Percentiles rank a stretch among this genome's conserved stretches.
These are phyloP conservation scores for Apteryx mantelli DNA, from an alignment of 2,113 vertebrate species.

Conservation along the genomic window DNA sequence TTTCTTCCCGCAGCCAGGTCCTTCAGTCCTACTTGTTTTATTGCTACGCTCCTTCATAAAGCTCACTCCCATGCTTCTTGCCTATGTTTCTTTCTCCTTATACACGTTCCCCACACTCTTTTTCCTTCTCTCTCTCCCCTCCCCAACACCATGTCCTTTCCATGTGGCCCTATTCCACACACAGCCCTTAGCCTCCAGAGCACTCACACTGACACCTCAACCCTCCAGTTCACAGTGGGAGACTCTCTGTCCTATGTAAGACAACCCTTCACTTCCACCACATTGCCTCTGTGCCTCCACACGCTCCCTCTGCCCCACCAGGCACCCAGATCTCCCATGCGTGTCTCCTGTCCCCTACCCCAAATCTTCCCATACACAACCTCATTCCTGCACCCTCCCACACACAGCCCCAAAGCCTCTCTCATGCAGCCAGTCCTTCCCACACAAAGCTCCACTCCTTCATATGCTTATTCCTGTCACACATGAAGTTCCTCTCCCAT, in stretches of 20 bases:
- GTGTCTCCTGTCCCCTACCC: not conserved
- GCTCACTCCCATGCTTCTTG: not conserved
- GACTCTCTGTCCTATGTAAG: not conserved
- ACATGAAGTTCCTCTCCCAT: not conserved
- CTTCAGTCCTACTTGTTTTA: not conserved
- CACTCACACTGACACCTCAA: not conserved
- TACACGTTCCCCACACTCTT: rapidly evolving
- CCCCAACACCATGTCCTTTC: not conserved
- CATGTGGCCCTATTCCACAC: not conserved
- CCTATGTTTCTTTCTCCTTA: not conserved
- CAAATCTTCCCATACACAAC: not conserved
- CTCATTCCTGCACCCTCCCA: not conserved
- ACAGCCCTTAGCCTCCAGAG: not conserved
- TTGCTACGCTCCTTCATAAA: not conserved
- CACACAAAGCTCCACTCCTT: not conserved
- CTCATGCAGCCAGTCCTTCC: not conserved
- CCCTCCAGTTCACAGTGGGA: not conserved
- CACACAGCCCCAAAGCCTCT: not conserved
- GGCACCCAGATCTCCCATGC: not conserved
- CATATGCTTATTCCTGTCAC: rapidly evolving
- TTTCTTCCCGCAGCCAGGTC: not conserved
- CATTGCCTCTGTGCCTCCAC: not conserved
- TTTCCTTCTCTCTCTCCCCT: not conserved
- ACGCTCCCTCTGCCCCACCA: not conserved
- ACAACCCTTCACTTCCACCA: not conserved